A percentile compares a stretch with the other conserved stretches of the same genome.
phyloP scores from a whole-genome alignment of 2,888 invertebrate genomes.

The Furcula furcula region DNA sequence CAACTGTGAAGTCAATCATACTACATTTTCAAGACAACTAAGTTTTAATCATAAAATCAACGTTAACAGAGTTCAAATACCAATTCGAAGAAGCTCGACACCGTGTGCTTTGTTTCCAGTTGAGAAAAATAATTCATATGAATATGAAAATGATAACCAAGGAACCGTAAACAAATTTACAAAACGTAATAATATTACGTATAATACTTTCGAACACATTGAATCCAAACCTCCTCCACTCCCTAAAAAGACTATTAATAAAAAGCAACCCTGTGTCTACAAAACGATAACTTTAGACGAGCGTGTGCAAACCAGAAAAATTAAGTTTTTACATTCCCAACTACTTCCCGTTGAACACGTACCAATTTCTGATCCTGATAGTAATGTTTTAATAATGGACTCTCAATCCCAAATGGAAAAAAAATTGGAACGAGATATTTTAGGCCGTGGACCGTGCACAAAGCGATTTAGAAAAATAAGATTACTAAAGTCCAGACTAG shows the following conservation, averaged over 20 bases:
- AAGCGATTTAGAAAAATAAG: constrained; percentile 85
- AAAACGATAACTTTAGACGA: constrained; percentile 76
- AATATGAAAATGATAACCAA: constrained; percentile 55
- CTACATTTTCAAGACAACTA: constrained; percentile 66
- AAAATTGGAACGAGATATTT: constrained; percentile 58
- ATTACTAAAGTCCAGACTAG: constrained; percentile 83
- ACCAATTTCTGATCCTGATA: constrained; percentile 52
- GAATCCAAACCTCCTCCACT: constrained; percentile 71
- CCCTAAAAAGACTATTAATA: constrained; percentile 70
- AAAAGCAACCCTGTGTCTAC: constrained; percentile 66
- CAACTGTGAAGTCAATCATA: constrained; percentile 51
- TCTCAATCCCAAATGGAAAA: constrained; percentile 48
- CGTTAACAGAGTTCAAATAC: constrained; percentile 64
- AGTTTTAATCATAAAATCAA: constrained; percentile 74
- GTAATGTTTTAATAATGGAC: constrained; percentile 49
- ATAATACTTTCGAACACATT: constrained; percentile 50
- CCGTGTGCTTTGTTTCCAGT: constrained; percentile 72
- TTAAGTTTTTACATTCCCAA: constrained; percentile 74
- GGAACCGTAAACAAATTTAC: constrained; percentile 42
- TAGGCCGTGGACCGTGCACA: constrained; percentile 82
- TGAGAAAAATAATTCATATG: constrained; percentile 56
- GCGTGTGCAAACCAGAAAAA: constrained; percentile 75
- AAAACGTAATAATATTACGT: constrained; percentile 34
- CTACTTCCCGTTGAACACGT: constrained; percentile 58
- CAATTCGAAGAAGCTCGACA: constrained; percentile 70